Percentiles rank a stretch among this genome's conserved stretches.
phyloP scores from a whole-genome alignment of 2,113 vertebrate species.

The Cichladusa arquata region DNA sequence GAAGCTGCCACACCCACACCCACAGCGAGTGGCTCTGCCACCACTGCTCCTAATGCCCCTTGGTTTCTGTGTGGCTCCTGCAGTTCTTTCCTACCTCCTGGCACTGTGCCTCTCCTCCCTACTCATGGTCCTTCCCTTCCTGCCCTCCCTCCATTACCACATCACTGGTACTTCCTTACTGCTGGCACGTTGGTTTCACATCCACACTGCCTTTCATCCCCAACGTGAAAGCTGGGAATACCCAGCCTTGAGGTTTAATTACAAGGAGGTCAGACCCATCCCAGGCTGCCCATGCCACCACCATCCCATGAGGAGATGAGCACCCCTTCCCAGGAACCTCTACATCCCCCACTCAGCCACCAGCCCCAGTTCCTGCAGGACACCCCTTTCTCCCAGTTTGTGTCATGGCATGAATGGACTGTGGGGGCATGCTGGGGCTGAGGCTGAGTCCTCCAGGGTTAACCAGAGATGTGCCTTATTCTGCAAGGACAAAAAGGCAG shows the following conservation, averaged over 20 bases:
- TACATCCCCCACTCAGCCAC: rapidly evolving
- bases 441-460: background rate
- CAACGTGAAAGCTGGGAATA: background rate
- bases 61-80: background rate
- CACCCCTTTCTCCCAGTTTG: background rate
- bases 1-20: background rate
- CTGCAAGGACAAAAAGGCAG: background rate
- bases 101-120: background rate
- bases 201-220: background rate
- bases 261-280: background rate
- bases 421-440: background rate
- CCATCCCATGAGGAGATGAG: rapidly evolving
- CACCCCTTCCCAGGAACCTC: background rate
- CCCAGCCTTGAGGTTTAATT: background rate
- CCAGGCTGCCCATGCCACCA: rapidly evolving
- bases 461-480: background rate
- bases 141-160: background rate
- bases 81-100: background rate
- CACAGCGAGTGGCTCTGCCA: rapidly evolving
- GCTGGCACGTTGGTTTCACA: background rate
- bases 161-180: rapidly evolving
- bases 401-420: rapidly evolving
- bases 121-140: background rate
- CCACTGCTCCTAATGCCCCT: background rate
- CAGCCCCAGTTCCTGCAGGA: background rate